Percentiles rank a stretch among this genome's conserved stretches.
phyloP scores from a whole-genome alignment of 2,888 invertebrate species.

The Andrena praecox region DNA sequence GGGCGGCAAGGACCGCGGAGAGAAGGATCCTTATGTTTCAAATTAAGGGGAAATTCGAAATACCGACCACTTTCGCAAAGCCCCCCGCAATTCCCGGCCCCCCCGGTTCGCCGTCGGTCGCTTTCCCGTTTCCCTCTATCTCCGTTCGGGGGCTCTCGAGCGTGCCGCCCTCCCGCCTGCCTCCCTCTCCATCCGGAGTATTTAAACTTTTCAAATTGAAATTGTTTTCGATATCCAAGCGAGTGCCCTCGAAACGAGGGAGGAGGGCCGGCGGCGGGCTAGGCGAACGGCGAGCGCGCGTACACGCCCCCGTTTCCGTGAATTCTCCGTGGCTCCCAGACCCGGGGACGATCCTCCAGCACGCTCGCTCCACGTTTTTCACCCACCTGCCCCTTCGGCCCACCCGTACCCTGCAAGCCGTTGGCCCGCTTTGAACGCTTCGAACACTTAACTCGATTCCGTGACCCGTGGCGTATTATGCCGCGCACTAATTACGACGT shows the following conservation, averaged over 20 bases:
- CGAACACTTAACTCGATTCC: constrained; percentile 48
- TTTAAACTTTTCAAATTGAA: constrained; percentile 84
- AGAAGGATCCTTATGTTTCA: constrained; percentile 79
- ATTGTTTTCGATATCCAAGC: constrained; percentile 81
- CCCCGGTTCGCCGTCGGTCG: constrained; percentile 19
- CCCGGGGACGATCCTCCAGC: constrained; percentile 25
- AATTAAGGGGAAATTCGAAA: constrained; percentile 82
- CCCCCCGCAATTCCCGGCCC: constrained; percentile 60
- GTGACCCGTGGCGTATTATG: constrained; percentile 42
- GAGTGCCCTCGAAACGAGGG: constrained; percentile 71
- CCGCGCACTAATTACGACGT: constrained; percentile 52
- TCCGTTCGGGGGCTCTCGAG: constrained; percentile 36
- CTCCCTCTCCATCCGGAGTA: constrained; percentile 58
- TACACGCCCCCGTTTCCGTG: constrained; percentile 12
- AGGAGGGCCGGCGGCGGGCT: background rate
- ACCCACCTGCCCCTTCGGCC: background rate
- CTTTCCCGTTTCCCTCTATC: constrained; percentile 47
- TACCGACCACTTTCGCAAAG: constrained; percentile 76
- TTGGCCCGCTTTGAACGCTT: constrained; percentile 35
- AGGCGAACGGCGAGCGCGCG: constrained; percentile 10
- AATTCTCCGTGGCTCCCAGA: constrained; percentile 50
- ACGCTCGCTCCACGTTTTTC: constrained; percentile 23
- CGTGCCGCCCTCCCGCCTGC: constrained; percentile 27
- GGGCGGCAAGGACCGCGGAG: constrained; percentile 64
- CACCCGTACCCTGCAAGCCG: background rate